Evolutionary conservation across 2,797 vertebrate genomes (phyloP), one percentile per base, ranked within the genome.

Genomic region (Acrossocheilus fasciatus): DNA sequence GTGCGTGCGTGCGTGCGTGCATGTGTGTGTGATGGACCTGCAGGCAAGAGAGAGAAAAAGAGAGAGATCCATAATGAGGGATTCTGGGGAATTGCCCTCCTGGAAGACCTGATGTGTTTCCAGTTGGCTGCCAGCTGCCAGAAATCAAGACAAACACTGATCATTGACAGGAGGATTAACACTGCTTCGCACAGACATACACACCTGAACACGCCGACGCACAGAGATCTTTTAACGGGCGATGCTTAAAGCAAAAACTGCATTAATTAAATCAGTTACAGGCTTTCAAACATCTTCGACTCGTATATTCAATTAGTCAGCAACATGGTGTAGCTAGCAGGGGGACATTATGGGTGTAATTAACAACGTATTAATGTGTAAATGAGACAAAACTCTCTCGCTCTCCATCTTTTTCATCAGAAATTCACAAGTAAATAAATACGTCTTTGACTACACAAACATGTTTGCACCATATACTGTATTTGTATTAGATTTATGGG

Each of bases 71-170:
- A 95, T 97, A 97, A 98, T 98, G 97, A 99, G 92, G 97, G 96
- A 96, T 97, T 96, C 96, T 97, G 95, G 97, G 98, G 97, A 97
- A 98, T 97, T 92, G 95, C 97, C 96, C 97, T 98, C 96, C 96
- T 96, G 96, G 96, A 98, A 96, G 96, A 97, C 96, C 96, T 97
- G 96, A 96, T 98, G 96, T 95, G 96, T 96, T 97, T 98, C 97
- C 97, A 98, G 97, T 97, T 96, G 96, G 96, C 96, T 96, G 96
- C 97, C 97, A 99, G 97, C 99, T 99, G 97, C 97, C 97, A 92
- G 95, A 96, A 96, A 96, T 96, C 96, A 96, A 96, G 96, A 94
- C 95, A 96, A 97, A 97, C 97, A 97, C 97, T 97, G 97, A 98
- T 98, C 97, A 97, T 96, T 97, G 97, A 98, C 97, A 97, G 95